These are phyloP conservation scores for Hydrolagus colliei DNA, from an alignment of 2,797 vertebrate genomes.

Conservation along the genomic window DNA sequence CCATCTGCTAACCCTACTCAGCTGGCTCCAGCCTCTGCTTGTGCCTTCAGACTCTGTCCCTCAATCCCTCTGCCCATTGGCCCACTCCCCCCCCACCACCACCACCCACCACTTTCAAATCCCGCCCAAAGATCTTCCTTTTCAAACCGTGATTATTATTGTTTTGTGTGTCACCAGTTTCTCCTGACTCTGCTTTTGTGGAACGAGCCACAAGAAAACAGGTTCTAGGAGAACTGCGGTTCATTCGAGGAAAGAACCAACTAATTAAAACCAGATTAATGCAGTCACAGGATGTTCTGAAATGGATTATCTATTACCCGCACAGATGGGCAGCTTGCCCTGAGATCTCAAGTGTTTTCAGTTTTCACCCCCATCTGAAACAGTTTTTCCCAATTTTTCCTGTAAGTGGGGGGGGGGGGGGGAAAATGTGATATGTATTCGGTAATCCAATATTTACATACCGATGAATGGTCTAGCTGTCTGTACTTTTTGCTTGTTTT, in stretches of 20 bases:
- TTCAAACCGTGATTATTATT: no score
- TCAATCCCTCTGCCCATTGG: no score
- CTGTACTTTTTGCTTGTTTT: neutral
- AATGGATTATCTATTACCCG: constrained; percentile 6
- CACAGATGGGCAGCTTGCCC: neutral
- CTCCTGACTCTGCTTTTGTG: neutral
- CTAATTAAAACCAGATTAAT: constrained; percentile 24
- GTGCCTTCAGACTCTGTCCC: no score
- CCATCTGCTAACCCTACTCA: no score
- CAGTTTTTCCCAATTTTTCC: neutral
- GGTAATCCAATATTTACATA: neutral
- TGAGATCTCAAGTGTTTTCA: constrained; percentile 15
- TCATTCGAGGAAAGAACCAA: neutral
- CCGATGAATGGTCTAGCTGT: neutral
- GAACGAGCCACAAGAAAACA: neutral
- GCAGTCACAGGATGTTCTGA: constrained; percentile 3
- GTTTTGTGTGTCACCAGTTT: neutral
- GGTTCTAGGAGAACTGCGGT: neutral
- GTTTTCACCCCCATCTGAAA: constrained; percentile 19
- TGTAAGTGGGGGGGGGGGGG: neutral
- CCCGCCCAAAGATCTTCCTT: no score
- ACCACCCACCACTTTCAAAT: no score
- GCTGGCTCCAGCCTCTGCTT: no score
- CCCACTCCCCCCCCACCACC: no score
- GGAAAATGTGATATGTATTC: neutral